Evolutionary conservation across 2,113 vertebrate genomes (phyloP).

Genomic region (Bos javanicus): DNA sequence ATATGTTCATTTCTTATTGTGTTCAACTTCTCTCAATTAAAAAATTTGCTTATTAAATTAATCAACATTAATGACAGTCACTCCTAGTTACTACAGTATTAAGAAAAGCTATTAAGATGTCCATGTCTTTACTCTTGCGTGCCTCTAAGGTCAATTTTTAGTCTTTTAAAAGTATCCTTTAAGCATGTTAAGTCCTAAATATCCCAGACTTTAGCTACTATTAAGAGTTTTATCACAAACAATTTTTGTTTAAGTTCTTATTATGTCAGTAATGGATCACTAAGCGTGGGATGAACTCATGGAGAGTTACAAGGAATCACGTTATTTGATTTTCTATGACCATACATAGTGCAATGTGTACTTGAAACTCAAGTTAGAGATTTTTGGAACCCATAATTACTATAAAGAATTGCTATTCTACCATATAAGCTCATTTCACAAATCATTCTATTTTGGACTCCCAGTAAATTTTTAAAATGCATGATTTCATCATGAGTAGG

Average conservation of each 20-base stretch:
- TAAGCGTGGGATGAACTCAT: neutral
- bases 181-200: conserved; percentile 1
- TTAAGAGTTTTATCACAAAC: neutral
- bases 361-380: neutral
- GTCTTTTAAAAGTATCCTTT: conserved; percentile 22
- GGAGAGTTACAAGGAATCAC: neutral
- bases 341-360: neutral
- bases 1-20: neutral
- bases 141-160: neutral
- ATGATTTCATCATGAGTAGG: neutral
- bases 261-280: neutral
- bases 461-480: conserved; percentile 2
- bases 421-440: neutral
- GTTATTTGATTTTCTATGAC: neutral
- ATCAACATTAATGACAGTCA: neutral
- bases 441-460: neutral
- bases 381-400: neutral
- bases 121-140: neutral
- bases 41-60: neutral
- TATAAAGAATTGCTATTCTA: neutral
- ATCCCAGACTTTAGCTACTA: neutral
- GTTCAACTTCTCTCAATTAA: neutral
- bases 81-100: neutral
- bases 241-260: neutral
- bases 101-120: neutral